Evolutionary conservation across 2,113 vertebrate genomes (phyloP), one percentile per base, ranked within the genome.

Genomic region (Periophthalmus modestus): DNA sequence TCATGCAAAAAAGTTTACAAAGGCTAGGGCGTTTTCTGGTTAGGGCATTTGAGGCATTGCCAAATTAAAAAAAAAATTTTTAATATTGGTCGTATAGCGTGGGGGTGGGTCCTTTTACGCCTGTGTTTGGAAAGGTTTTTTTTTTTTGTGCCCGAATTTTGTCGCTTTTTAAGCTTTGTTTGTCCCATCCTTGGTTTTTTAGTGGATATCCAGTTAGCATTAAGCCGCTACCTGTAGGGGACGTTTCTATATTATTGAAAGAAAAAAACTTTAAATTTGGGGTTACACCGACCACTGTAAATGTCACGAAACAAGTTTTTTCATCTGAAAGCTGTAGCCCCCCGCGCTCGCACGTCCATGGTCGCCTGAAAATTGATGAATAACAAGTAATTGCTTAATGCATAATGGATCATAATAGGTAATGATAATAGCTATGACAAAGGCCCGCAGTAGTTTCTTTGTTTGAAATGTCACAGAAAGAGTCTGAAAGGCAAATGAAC

Each of bases 361-460:
- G 77, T 74, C 46, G 50, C 68, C 48, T 73, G 72, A 72, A 72
- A 87, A 86, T 79, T 86, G 80, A 86, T 85, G 71, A 82, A 74
- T 82, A 70, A 58, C n/a, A 21, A 71, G 54, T 82, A 79, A 85
- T 84, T 71, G 79, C 80, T n/a, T 80, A 79, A 82, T 85, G 54
- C 78, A 85, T 87, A 77, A 82, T 84, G 80, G 77, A 75, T 87
- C 85, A 83, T 88, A 79, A 85, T 77, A 65, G 50, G 55, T 62
- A 79, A 73, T 73, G 43, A 5, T 81, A 33, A 86, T 82, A 36
- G 65, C 71, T 36, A n/a, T 50, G 61, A 74, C n/a, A 61, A 24
- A 34, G 59, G 66, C 77, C 47, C 54, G 66, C 6, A 74, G 69
- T 66, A 34, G 61, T 78, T 77, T 79, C 34, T 48, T 33, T 69